Percentiles rank a stretch among this genome's conserved stretches.
These are phyloP conservation scores for Tetragnatha montana DNA, from an alignment of 2,888 invertebrate genomes.

Conservation along the genomic window DNA sequence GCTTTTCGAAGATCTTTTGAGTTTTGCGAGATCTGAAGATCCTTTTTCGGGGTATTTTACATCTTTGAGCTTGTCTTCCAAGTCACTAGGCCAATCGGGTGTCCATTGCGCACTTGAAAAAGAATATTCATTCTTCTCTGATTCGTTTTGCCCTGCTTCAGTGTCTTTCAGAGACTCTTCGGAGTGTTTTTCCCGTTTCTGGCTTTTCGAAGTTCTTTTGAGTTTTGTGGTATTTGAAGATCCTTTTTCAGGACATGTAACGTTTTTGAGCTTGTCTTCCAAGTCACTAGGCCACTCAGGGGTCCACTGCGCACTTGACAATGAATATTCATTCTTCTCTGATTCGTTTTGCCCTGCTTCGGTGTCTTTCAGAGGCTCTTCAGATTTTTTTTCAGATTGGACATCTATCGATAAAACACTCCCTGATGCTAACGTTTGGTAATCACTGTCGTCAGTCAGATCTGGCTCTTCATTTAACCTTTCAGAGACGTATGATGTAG, in stretches of 20 bases:
- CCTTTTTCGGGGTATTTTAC: background rate
- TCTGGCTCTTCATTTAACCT: background rate
- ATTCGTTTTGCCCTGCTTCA: too few species aligned
- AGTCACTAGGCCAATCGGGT: background rate
- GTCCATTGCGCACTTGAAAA: slow-evolving; percentile 3
- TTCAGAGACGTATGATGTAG: background rate
- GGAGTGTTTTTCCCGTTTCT: too few species aligned
- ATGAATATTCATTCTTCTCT: background rate
- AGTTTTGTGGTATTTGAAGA: too few species aligned
- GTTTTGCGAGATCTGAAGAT: background rate
- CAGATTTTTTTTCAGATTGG: too few species aligned
- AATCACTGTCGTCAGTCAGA: background rate
- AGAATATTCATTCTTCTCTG: background rate
- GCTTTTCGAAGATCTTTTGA: too few species aligned
- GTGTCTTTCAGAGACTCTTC: too few species aligned
- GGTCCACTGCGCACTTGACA: background rate
- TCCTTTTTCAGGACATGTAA: background rate
- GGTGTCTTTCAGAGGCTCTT: too few species aligned
- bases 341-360: too few species aligned
- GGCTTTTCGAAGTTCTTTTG: too few species aligned
- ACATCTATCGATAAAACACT: too few species aligned
- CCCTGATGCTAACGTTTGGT: background rate
- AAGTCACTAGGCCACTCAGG: background rate
- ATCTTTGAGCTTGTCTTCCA: background rate
- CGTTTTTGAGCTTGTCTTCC: background rate